Evolutionary conservation across 2,888 invertebrate genomes (phyloP).

Genomic region (Digitonthophagus gazella): DNA sequence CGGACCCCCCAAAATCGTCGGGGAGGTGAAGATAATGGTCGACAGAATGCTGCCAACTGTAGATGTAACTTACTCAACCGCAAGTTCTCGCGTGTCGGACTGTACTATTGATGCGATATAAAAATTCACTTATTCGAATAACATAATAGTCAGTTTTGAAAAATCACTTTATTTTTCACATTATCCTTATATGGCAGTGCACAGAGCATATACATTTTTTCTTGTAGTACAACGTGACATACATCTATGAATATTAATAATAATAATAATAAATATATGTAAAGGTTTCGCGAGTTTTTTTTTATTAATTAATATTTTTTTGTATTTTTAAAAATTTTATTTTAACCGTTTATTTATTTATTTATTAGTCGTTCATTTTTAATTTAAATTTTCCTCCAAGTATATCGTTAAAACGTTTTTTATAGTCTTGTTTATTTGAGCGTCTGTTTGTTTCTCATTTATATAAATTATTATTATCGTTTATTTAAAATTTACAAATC

Average conservation of each 20-base stretch:
- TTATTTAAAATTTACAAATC: constrained; percentile 18
- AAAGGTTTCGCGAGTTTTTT: constrained; percentile 26
- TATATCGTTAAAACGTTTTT: constrained; percentile 15
- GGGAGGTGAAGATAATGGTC: too few species aligned
- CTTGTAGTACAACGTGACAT: constrained; percentile 26
- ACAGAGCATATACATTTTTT: constrained; percentile 33
- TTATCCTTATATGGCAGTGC: constrained; percentile 31
- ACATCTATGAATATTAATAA: constrained; percentile 20
- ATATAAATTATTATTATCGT: constrained; percentile 25
- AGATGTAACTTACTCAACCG: too few species aligned
- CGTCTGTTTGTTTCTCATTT: constrained; percentile 29
- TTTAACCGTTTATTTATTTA: constrained; percentile 25
- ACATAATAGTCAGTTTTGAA: background rate
- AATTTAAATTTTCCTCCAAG: background rate
- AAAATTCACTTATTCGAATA: too few species aligned
- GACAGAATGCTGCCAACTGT: too few species aligned
- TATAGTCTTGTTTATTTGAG: constrained; percentile 38
- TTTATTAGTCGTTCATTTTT: constrained; percentile 34
- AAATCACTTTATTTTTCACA: constrained; percentile 20
- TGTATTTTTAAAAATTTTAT: constrained; percentile 23
- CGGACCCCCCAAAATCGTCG: too few species aligned
- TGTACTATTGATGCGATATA: too few species aligned
- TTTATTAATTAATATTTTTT: constrained; percentile 2
- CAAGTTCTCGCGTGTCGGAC: too few species aligned
- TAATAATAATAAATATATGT: constrained; percentile 27